Conservation (phyloP, 1,140 invertebrate genomes). For the Drosophila triauraria region DNA sequence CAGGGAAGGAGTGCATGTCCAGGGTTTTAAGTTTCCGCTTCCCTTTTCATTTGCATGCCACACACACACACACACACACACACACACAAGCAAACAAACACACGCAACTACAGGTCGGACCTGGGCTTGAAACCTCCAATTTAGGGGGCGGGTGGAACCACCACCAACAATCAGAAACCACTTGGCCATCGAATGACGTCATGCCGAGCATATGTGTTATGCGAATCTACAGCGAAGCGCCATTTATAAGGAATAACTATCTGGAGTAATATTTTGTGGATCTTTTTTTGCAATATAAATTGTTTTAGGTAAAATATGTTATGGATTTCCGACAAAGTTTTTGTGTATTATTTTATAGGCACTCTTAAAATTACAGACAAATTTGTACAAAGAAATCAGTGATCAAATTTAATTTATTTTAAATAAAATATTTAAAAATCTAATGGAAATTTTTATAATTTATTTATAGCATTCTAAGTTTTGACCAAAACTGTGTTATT, state of each 20-base stretch:
- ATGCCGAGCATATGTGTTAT: slow-evolving; percentile 40
- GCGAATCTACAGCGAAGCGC: slow-evolving; percentile 7
- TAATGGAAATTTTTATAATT: too few relatives aligned
- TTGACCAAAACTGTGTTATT: too few relatives aligned
- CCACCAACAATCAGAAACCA: slow-evolving; percentile 45
- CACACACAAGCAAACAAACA: neutral
- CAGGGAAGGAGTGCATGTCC: slow-evolving; percentile 22
- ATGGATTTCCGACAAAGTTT: too few relatives aligned
- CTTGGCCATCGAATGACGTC: slow-evolving; percentile 57
- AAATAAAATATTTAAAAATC: too few relatives aligned
- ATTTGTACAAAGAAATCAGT: too few relatives aligned
- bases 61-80: slow-evolving; percentile 1
- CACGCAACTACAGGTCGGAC: slow-evolving; percentile 4
- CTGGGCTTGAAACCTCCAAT: slow-evolving; percentile 30
- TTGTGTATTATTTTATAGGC: too few relatives aligned
- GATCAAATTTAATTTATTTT: too few relatives aligned
- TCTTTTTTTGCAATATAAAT: too few relatives aligned
- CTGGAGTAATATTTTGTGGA: neutral
- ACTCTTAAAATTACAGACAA: too few relatives aligned
- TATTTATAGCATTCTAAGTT: too few relatives aligned
- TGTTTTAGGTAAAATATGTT: neutral
- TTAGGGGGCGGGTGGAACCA: slow-evolving; percentile 41
- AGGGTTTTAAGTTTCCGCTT: slow-evolving; percentile 40
- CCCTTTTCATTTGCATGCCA: slow-evolving; percentile 43
- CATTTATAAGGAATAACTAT: neutral